phyloP scores from a whole-genome alignment of 2,113 vertebrate genomes.

The Hypocryptadius cinnamomeus region DNA sequence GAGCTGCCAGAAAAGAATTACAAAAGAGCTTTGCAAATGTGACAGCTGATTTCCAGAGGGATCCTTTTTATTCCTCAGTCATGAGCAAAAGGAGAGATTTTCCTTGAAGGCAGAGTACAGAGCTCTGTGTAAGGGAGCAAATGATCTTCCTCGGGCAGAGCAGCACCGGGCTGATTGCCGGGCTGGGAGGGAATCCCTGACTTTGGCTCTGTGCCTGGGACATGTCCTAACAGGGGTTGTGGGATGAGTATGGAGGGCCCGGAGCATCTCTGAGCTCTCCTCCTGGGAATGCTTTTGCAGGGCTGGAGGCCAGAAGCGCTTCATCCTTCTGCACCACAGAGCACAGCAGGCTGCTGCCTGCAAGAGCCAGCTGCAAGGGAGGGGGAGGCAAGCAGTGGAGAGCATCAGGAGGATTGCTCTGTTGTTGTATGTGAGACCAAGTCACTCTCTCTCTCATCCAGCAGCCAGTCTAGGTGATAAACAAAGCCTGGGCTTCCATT shows the following conservation, averaged over 20 bases:
- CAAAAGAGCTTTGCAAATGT: background rate
- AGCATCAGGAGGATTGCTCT: background rate
- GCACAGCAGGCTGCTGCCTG: background rate
- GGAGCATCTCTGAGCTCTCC: background rate
- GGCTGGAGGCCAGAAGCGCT: background rate
- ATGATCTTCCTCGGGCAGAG: rapidly evolving
- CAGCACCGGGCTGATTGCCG: rapidly evolving
- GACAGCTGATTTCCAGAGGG: background rate
- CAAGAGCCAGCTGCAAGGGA: background rate
- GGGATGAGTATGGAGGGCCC: background rate
- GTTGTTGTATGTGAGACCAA: background rate
- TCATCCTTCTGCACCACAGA: background rate
- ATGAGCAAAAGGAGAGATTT: background rate
- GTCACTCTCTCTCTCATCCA: background rate
- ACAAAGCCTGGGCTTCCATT: background rate
- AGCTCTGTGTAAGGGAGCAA: background rate
- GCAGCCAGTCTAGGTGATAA: background rate
- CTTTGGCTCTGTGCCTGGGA: background rate
- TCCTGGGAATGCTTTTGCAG: background rate
- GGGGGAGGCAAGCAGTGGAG: background rate
- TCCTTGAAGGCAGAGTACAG: background rate
- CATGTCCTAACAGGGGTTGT: background rate
- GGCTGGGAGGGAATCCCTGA: background rate
- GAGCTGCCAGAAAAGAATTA: background rate
- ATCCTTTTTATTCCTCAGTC: background rate